Base-by-base conservation (phyloP, 2,888 invertebrate species). In the Platycheirus albimanus region DNA sequence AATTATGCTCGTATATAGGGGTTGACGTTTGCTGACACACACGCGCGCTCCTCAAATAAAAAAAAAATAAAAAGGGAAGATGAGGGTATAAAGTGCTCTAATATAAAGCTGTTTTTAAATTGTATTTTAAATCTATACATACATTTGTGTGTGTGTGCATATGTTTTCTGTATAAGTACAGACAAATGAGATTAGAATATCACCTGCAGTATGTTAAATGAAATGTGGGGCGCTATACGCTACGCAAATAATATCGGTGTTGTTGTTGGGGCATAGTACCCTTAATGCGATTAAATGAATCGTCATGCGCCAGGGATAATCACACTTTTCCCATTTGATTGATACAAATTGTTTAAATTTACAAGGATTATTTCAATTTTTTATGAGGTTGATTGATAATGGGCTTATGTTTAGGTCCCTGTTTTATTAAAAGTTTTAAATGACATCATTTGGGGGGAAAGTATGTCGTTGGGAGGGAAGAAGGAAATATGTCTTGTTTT, bases 291-390 rank as follows among this genome's bases (percentile, higher is more conserved):
- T 17, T 15, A 24, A 36, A 54, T 64, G 36, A 54, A 30, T 45
- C 11, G 45, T 15, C 33, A 63, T 45, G 17, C 45, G 43, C 49
- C 54, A 30, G 15, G 11, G 2, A 36, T 17, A 24, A 24, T 43
- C 11, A 51, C 38, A 33, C 41, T 74, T 64, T 49, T 52, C 11
- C 6, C 6, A 52, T 52, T 52, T 52, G 17, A 52, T 52, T 52
- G 30, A 52, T 33, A 52, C 52, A 52, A 52, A 52, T 52, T 52
- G 52, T 51, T 33, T 33, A 8, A 52, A 52, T 52, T 52, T 51
- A 15, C 10, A 30, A 15, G 30, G 15, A 30, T 51, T 30, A 30
- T 13, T 4, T 30, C 28, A 51, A 51, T 15, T 51, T 51, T 13
- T 4, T 13, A 28, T 51, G 49, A 51, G 28, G 15, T 8, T 51